Base-by-base conservation (phyloP, 2,113 vertebrate genomes). In the Phycodurus eques region DNA sequence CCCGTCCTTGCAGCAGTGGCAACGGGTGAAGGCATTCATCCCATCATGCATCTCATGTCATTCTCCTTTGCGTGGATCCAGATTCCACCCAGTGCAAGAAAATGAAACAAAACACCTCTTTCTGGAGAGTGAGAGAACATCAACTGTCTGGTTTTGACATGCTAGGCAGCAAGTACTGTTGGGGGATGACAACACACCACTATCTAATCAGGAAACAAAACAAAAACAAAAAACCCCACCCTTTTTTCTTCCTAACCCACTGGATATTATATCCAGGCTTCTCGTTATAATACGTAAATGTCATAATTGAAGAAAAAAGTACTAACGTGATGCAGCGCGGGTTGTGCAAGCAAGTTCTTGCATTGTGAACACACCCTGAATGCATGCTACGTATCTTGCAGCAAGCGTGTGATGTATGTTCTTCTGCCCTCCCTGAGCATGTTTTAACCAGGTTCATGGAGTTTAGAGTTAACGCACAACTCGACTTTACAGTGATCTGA, bases 21-120 rank as follows among this genome's bases (percentile, higher is more conserved):
- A 14, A 11, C 27, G 27, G 31, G 12, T 31, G 12, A 59, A 59
- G 13, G 4, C 67, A 78, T 73, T 80, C 66, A 69, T 79, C 62
- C 31, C 14, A n/a, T 67, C 39, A 9, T 74, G 68, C 62, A 63
- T 75, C 31, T 78, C 31, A 35, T 73, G 65, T 79, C 67, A 67
- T 76, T 74, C 47, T 78, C 61, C 22, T 62, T 19, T 67, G 39
- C 74, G 43, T 67, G 78, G 74, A 31, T 76, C 60, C 60, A 74
- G 54, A 73, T 74, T 68, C 61, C 27, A 78, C 67, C 33, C 61
- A 72, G 53, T 33, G 11, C 69, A 43, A 62, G 39, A 72, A 73
- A 70, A 35, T 31, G 22, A 67, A 67, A 17, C 2, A 51, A 56
- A 56, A 22, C 8, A 56, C 53, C 20, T 22, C 53, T 22, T 22